Evolutionary conservation across 2,113 vertebrate species (phyloP).

Genomic region (Polyodon spathula): DNA sequence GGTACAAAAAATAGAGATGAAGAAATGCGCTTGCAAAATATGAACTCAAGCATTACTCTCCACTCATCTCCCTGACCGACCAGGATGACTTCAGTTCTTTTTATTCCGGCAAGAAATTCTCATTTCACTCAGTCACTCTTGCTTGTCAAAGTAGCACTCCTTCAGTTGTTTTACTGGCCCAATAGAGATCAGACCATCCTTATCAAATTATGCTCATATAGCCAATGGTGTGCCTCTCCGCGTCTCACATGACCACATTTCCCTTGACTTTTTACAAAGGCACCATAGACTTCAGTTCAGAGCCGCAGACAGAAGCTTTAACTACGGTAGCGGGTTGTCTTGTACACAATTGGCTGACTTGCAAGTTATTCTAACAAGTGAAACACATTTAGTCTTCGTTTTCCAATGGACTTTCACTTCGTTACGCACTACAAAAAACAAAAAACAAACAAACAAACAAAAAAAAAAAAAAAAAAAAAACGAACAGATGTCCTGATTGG

Average conservation of each 20-base stretch:
- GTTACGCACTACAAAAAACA: no score
- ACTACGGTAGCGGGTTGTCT: conserved; percentile 58
- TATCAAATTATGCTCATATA: conserved; percentile 53
- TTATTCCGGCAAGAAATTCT: conserved; percentile 48
- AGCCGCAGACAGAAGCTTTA: conserved; percentile 67
- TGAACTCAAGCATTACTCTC: conserved; percentile 32
- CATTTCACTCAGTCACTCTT: conserved; percentile 71
- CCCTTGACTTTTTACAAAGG: conserved; percentile 62
- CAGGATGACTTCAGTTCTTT: conserved; percentile 48
- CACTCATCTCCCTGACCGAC: conserved; percentile 43
- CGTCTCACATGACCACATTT: conserved; percentile 71
- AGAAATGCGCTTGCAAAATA: no score
- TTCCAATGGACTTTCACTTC: conserved; percentile 13
- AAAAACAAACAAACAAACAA: no score
- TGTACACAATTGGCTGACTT: conserved; percentile 43
- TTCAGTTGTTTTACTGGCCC: conserved; percentile 61
- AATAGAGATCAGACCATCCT: conserved; percentile 66
- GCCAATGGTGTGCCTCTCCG: conserved; percentile 64
- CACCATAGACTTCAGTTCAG: conserved; percentile 65
- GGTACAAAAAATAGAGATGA: no score
- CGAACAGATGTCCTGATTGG: no score
- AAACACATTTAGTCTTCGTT: background rate
- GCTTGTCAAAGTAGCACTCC: conserved; percentile 45
- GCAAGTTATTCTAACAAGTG: conserved; percentile 27
- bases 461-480: no score